These are phyloP conservation scores for Oxystoma pomonae DNA, from an alignment of 2,888 invertebrate species.

Conservation along the genomic window DNA sequence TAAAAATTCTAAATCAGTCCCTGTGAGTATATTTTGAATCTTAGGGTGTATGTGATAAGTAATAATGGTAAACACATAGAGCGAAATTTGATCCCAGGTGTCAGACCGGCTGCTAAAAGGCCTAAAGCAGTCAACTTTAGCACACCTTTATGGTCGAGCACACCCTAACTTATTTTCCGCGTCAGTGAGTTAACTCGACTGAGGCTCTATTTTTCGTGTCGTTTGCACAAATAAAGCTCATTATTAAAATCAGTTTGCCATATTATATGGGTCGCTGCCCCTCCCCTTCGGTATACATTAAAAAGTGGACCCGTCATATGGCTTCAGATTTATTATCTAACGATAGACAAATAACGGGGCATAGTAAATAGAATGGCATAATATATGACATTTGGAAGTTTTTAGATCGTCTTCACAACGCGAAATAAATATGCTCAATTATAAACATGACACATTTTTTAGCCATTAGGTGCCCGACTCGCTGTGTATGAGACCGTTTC, in stretches of 20 bases:
- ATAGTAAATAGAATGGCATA: constrained; percentile 23
- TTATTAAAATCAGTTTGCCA: constrained; percentile 30
- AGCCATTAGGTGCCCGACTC: background rate
- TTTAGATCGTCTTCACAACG: constrained; percentile 6
- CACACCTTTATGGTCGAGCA: constrained; percentile 40
- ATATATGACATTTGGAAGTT: constrained; percentile 14
- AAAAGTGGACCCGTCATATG: constrained; percentile 29
- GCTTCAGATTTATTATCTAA: constrained; percentile 33
- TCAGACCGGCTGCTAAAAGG: constrained; percentile 41
- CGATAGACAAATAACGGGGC: constrained; percentile 33
- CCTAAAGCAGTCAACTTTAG: constrained; percentile 35
- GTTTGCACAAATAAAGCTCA: constrained; percentile 26
- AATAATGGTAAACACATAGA: constrained; percentile 32
- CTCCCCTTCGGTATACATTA: constrained; percentile 21
- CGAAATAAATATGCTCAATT: constrained; percentile 16
- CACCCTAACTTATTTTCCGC: constrained; percentile 47
- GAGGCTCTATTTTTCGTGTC: constrained; percentile 26
- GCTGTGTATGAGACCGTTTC: background rate
- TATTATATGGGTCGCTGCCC: background rate
- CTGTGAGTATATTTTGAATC: constrained; percentile 8
- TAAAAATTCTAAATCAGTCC: too few relatives aligned
- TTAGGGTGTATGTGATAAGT: constrained; percentile 17
- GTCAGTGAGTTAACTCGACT: constrained; percentile 43
- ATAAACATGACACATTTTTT: constrained; percentile 18
- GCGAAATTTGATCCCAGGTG: constrained; percentile 37